Evolutionary conservation across 2,797 vertebrate species (phyloP), one percentile per base, ranked within the genome.

Genomic region (Botia almorhae): DNA sequence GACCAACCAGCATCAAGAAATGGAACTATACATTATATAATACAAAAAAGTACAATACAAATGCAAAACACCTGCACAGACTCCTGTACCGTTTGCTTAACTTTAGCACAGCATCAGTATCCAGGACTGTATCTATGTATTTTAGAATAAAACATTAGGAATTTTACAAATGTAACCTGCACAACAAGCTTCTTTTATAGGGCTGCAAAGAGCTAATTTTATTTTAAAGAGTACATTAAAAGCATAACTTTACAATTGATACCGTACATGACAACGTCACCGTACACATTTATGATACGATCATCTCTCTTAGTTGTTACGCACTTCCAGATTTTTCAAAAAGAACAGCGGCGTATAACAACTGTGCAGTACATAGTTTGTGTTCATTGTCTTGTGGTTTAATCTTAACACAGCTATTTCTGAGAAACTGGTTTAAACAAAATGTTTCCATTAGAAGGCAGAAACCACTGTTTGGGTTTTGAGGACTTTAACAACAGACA

Each of bases 401-500:
- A 6, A 7, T 19, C 46, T 56, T 60, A 70, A 74, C 36, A 43
- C 21, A 19, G 19, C 73, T 19, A 48, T 78, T 84, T 84, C 69
- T 48, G 33, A 71, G 48, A 46, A 71, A 74, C 74, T 10, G 4
- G 69, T 53, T 82, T 23, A 69, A 58, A 55, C 61, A 19, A 82
- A 79, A 87, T 81, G 33, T 33, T 33, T 33, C 33, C 33, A 3
- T 33, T 33, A 33, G 33, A 5, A 73, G 76, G 68, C 71, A 74
- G 68, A 78, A 84, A 81, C 78, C 81, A 53, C 82, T 76, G 69
- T 67, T 74, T 70, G 69, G 74, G 43, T 33, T 76, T 36, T 51
- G 74, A 69, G 19, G 43, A 29, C 72, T 80, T 78, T 39, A 84
- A 84, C 84, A 85, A 85, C 80, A 73, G 84, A 79, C 70, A 5